Conservation (phyloP, 2,113 vertebrate genomes). For the Melanotaenia duboulayi region DNA sequence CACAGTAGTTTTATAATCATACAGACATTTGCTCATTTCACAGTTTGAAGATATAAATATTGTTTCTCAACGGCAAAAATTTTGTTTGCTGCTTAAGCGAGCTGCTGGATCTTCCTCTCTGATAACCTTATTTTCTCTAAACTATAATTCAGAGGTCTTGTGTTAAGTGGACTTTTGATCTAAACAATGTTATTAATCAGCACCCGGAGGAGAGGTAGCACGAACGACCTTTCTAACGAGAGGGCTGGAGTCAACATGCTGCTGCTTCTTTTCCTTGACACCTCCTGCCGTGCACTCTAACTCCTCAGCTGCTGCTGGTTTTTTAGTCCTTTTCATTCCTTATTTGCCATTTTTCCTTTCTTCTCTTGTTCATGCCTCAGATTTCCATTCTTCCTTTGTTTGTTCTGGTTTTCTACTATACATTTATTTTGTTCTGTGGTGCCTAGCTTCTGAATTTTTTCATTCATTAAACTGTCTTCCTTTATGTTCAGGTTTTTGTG, state of each 20-base stretch:
- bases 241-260: constrained; percentile 24
- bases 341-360: not conserved
- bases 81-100: not conserved
- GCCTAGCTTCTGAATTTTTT: no score
- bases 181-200: constrained; percentile 57
- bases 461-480: no score
- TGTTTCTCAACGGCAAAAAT: not conserved
- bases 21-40: not conserved
- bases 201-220: constrained; percentile 30
- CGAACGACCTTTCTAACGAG: constrained; percentile 67
- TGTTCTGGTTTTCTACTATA: no score
- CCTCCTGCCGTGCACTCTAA: constrained; percentile 5
- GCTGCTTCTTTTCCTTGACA: constrained; percentile 5
- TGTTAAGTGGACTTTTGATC: constrained; percentile 52
- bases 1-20: not conserved
- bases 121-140: constrained; percentile 47
- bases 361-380: no score
- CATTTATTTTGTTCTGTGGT: no score
- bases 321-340: not conserved
- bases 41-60: constrained; percentile 18
- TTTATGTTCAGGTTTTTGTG: no score
- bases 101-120: not conserved
- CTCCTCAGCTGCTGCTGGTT: not conserved
- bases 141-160: constrained; percentile 35
- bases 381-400: no score